Evolutionary conservation across 2,113 vertebrate genomes (phyloP).

Genomic region (Solea senegalensis): DNA sequence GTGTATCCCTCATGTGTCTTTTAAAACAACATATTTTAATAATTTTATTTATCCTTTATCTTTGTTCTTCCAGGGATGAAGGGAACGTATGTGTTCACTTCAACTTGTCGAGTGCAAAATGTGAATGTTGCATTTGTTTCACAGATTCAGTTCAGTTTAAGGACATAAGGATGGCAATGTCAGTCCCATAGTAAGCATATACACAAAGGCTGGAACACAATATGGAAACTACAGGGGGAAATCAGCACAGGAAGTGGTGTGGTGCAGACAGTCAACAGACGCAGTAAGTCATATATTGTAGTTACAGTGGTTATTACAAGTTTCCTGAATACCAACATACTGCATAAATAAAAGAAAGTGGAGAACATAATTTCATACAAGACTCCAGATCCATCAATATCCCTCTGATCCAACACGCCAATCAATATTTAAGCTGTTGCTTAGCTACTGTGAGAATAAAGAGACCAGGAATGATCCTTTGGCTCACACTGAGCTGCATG

Average conservation of each 20-base stretch:
- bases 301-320: background rate
- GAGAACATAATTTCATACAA: constrained; percentile 15
- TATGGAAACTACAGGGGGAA: constrained; percentile 57
- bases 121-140: no score
- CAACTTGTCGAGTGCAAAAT: no score
- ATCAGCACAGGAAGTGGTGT: constrained; percentile 35
- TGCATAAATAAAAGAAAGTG: constrained; percentile 26
- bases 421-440: constrained; percentile 69
- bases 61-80: no score
- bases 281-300: background rate
- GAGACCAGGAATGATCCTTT: constrained; percentile 42
- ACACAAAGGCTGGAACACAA: constrained; percentile 25
- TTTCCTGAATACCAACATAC: constrained; percentile 19
- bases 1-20: no score
- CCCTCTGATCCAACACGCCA: constrained; percentile 46
- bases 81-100: no score
- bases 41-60: no score
- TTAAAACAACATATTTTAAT: no score
- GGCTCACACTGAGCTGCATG: constrained; percentile 4
- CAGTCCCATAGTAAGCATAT: constrained; percentile 1
- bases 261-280: constrained; percentile 18
- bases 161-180: background rate
- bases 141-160: no score
- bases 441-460: constrained; percentile 51
- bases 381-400: constrained; percentile 45